Base-by-base conservation (phyloP, 2,113 vertebrate genomes). In the Chaenogobius annularis region DNA sequence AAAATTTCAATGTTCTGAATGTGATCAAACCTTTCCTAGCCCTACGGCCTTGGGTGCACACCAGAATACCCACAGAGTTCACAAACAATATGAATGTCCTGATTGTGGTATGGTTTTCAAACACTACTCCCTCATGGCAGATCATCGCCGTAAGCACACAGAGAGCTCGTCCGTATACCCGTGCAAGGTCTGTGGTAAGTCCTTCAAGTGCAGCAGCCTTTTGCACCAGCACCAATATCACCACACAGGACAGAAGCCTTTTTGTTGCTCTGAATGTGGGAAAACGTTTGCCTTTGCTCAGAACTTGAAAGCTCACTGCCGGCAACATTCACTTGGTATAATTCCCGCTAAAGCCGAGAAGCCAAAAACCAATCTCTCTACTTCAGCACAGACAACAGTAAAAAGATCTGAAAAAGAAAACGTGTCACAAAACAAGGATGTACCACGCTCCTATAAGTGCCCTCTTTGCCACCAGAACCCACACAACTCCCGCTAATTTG, bases 91-190 rank as follows among this genome's bases (percentile, higher is more conserved):
- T 2, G 86, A 91, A 46, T 97, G 96, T 68, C 83, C 92, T 0
- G 95, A 96, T 2, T 96, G 96, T 0, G 95, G 94, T 6, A 93
- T 95, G 86, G 93, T 93, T 66, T 96, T 96, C 77, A 94, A 92
- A 31, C 94, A 96, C 92, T 95, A 94, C 12, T 95, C 94, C 0
- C 92, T 96, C 69, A 92, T 98, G 70, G 95, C 95, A 50, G 94
- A 95, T 23, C 96, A 97, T 72, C 94, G 93, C 3, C 94, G 95
- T 1, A 92, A 89, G 71, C 96, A 96, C 88, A 89, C 86, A 0
- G 93, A 93, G 13, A 87, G 84, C 63, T 64, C 52, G 9, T 88
- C 79, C 5, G 80, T 91, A 0, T 92, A 94, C 56, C 83, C 87
- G 10, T 96, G 95, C 75, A 83, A 85, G 1, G 88, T 94, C 50